These are phyloP conservation scores for Atta cephalotes DNA, from an alignment of 1,140 invertebrate genomes.

Conservation along the genomic window DNA sequence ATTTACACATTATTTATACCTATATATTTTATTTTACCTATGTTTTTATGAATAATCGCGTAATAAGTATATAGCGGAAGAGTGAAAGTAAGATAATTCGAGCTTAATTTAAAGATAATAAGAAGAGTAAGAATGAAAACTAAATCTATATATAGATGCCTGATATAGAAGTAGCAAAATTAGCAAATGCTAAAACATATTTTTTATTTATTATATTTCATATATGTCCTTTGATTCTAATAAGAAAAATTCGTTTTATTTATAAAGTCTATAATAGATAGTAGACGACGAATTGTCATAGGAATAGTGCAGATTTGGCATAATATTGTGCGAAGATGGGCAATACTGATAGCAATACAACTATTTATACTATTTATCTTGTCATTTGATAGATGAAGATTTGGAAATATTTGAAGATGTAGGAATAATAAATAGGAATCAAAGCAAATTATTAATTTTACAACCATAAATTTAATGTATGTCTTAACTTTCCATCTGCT, in stretches of 20 bases:
- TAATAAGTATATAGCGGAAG: neutral
- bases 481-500: neutral
- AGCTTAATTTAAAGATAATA: neutral
- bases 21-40: neutral
- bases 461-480: neutral
- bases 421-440: conserved; percentile 4
- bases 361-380: conserved; percentile 1
- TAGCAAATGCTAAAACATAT: neutral
- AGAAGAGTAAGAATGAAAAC: neutral
- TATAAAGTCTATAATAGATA: neutral
- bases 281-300: neutral
- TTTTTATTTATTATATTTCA: neutral
- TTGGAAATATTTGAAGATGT: conserved; percentile 1
- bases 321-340: neutral
- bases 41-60: neutral
- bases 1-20: neutral
- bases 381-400: neutral
- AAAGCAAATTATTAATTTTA: neutral
- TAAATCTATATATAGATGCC: neutral
- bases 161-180: neutral
- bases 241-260: neutral
- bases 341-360: neutral
- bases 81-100: neutral
- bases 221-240: neutral
- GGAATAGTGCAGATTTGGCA: neutral